Conservation (phyloP, 1,140 invertebrate species). For the Ooceraea biroi region DNA sequence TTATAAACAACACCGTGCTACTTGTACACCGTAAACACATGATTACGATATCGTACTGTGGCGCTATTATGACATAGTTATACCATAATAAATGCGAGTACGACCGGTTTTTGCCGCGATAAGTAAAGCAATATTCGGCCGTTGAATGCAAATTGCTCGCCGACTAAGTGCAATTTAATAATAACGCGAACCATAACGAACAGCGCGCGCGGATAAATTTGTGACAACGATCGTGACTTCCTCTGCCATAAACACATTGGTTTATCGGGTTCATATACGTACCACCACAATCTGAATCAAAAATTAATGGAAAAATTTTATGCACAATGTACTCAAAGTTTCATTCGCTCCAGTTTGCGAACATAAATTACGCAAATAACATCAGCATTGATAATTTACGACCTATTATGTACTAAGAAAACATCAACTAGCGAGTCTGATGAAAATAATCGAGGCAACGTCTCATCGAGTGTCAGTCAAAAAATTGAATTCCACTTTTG, state of each 20-base stretch:
- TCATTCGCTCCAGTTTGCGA: constrained; percentile 12
- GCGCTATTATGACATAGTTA: constrained; percentile 23
- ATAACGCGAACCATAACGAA: constrained; percentile 33
- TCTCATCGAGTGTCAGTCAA: not conserved
- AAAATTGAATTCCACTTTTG: no score
- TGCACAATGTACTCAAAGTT: constrained; percentile 14
- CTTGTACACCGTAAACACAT: not conserved
- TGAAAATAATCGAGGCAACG: not conserved
- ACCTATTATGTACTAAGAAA: not conserved
- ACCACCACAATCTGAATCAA: constrained; percentile 30
- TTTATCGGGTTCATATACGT: constrained; percentile 37
- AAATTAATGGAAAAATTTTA: constrained; percentile 36
- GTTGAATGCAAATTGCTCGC: constrained; percentile 35
- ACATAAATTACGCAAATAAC: constrained; percentile 25
- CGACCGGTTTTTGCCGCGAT: constrained; percentile 28
- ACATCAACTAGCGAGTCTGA: not conserved
- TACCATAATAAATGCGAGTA: constrained; percentile 31
- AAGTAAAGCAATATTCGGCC: constrained; percentile 36
- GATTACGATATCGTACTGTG: constrained; percentile 6
- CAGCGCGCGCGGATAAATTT: constrained; percentile 10
- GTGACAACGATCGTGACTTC: constrained; percentile 32
- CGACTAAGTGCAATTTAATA: constrained; percentile 50
- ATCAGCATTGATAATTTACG: constrained; percentile 1
- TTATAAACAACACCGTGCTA: not conserved
- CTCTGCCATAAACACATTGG: constrained; percentile 5